Conservation (phyloP, 2,888 invertebrate species). For the Erynnis tages region DNA sequence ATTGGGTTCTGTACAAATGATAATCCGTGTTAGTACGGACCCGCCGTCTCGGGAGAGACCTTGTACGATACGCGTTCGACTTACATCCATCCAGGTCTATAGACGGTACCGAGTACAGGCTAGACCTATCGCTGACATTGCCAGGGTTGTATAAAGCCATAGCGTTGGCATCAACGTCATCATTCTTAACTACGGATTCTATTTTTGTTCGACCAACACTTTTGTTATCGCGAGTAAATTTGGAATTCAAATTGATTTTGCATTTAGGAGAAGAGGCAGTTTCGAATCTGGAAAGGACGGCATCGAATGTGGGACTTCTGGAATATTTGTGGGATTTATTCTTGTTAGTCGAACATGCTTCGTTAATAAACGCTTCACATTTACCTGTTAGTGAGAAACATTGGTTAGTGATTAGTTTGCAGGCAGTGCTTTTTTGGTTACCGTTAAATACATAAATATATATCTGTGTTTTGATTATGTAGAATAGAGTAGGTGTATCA, state of each 20-base stretch:
- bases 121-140: constrained; percentile 55
- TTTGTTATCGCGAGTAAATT: constrained; percentile 34
- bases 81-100: constrained; percentile 64
- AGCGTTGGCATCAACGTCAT: constrained; percentile 16
- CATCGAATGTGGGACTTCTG: constrained; percentile 56
- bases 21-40: constrained; percentile 16
- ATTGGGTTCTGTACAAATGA: constrained; percentile 60
- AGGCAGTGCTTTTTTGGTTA: no score
- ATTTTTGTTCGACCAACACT: neutral
- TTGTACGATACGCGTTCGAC: constrained; percentile 50
- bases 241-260: constrained; percentile 54
- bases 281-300: constrained; percentile 51
- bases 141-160: constrained; percentile 40
- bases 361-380: constrained; percentile 33
- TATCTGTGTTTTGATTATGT: no score
- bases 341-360: constrained; percentile 32
- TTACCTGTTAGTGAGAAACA: constrained; percentile 53
- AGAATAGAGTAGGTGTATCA: no score
- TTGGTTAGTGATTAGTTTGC: constrained; percentile 26
- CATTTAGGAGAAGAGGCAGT: constrained; percentile 56
- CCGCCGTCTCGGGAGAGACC: constrained; percentile 53
- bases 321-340: constrained; percentile 52
- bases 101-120: constrained; percentile 63
- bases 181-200: neutral
- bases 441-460: no score